These are phyloP conservation scores for Ridgeia piscesae DNA, from an alignment of 1,140 invertebrate species.

Conservation along the genomic window DNA sequence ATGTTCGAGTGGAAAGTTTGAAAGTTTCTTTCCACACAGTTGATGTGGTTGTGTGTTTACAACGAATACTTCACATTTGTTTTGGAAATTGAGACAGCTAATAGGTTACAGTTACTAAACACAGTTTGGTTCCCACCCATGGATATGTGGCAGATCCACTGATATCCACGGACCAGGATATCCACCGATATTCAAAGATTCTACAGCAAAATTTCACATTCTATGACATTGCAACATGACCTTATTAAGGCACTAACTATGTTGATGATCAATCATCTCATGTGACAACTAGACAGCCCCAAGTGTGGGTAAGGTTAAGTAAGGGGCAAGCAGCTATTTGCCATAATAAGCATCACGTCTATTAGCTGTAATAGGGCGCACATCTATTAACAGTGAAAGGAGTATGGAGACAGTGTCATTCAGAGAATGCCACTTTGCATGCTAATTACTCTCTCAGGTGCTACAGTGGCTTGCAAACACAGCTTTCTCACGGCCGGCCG, in stretches of 20 bases:
- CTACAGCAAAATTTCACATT: background rate
- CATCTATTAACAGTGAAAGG: background rate
- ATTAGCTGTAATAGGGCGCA: background rate
- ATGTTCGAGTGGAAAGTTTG: too few relatives aligned
- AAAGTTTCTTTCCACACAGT: too few relatives aligned
- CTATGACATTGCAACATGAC: background rate
- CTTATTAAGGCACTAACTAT: background rate
- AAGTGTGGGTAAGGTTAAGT: background rate
- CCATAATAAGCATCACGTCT: background rate
- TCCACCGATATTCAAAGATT: too few relatives aligned
- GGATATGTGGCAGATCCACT: too few relatives aligned
- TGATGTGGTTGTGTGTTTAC: too few relatives aligned
- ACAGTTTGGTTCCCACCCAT: too few relatives aligned
- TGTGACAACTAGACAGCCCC: background rate
- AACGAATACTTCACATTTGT: too few relatives aligned
- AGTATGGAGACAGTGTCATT: background rate
- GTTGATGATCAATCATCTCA: background rate
- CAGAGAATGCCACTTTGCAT: background rate
- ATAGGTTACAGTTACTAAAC: too few relatives aligned
- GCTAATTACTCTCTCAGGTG: background rate
- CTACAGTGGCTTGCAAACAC: background rate
- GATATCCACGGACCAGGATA: too few relatives aligned
- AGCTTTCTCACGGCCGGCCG: background rate
- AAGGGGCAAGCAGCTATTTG: background rate
- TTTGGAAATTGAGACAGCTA: too few relatives aligned